Base-by-base conservation (phyloP, 2,113 vertebrate species). In the Pristiophorus japonicus region DNA sequence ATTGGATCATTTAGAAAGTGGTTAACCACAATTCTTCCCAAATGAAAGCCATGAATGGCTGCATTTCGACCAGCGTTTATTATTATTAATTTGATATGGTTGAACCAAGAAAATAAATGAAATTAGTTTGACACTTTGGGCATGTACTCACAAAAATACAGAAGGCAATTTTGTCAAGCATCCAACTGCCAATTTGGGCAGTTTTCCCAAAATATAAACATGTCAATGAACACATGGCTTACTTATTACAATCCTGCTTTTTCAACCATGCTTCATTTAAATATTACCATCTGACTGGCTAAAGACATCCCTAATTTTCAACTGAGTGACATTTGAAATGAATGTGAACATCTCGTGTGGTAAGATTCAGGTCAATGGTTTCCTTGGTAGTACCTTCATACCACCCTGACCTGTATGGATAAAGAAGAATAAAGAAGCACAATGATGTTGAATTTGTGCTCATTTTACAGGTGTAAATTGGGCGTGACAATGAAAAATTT, bases 21-120 rank as follows among this genome's bases (percentile, higher is more conserved):
- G 96, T 96, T 97, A 97, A 97, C 97, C 96, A 16, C 96, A 97
- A 96, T 97, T 95, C 96, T 97, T 97, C 97, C 97, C 96, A 96
- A 96, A 97, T 97, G 97, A 97, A 97, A 98, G 97, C 97, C 97
- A 97, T 97, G 97, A 97, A 97, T 97, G 97, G 96, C 97, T 96
- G 3, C 96, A 96, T 96, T 96, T 96, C 97, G 97, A 97, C 97
- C 95, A 63, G 95, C 96, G 96, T 97, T 97, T 96, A 97, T 96
- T 97, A 97, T 96, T 97, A 96, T 96, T 96, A 97, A 93, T 97
- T 96, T 96, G 96, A 96, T 97, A 97, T 97, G 96, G 96, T 95
- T 97, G 97, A 97, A 96, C 97, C 96, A 96, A 96, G 96, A 96
- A 96, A 97, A 97, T 73, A 94, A 94, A 70, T 94, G 27, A 67